Evolutionary conservation across 2,797 vertebrate species (phyloP).

Genomic region (Lagorchestes hirsutus): DNA sequence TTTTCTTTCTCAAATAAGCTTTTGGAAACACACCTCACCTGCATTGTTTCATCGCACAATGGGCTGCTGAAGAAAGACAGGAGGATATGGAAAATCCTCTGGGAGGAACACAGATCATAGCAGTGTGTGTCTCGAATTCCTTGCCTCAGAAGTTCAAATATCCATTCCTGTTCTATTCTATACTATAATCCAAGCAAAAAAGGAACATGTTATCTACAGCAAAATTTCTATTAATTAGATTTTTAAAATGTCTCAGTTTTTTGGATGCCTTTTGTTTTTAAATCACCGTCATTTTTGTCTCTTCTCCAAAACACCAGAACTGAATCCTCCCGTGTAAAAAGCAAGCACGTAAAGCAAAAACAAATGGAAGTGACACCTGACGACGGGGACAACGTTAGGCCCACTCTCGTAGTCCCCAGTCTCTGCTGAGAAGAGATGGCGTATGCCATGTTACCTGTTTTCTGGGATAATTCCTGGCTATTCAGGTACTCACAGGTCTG

Average conservation of each 20-base stretch:
- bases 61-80: slow-evolving; percentile 92
- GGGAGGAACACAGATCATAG: slow-evolving; percentile 92
- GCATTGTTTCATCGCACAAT: slow-evolving; percentile 88
- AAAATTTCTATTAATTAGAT: background rate
- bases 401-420: background rate
- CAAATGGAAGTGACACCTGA: background rate
- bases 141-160: slow-evolving; percentile 91
- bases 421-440: background rate
- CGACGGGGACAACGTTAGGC: background rate
- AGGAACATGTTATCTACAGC: background rate
- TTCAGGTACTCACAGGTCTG: background rate
- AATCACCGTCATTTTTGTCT: background rate
- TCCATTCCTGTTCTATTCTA: slow-evolving; percentile 93
- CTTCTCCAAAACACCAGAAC: background rate
- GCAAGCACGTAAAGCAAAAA: background rate
- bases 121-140: slow-evolving; percentile 91
- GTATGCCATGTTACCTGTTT: background rate
- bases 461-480: background rate
- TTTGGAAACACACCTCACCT: slow-evolving; percentile 85
- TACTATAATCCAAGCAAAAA: slow-evolving; percentile 86
- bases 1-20: accelerated
- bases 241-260: background rate
- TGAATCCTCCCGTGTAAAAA: background rate
- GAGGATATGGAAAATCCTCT: slow-evolving; percentile 91
- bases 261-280: background rate